phyloP scores from a whole-genome alignment of 2,113 vertebrate species.

The Calidris pygmaea region DNA sequence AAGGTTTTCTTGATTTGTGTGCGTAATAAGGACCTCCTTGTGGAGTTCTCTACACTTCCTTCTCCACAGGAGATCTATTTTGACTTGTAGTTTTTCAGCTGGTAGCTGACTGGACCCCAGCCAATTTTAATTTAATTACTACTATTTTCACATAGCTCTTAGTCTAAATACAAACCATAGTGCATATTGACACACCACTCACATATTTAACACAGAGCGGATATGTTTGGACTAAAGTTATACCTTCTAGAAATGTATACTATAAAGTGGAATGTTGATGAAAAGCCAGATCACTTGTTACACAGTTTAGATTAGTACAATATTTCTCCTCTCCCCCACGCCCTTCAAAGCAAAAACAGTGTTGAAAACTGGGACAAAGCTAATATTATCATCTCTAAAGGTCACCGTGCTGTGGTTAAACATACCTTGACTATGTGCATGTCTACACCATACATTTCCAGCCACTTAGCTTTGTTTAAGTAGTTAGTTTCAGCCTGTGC shows the following conservation, averaged over 20 bases:
- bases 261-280: neutral
- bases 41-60: neutral
- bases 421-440: slow-evolving; percentile 98
- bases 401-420: neutral
- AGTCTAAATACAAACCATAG: neutral
- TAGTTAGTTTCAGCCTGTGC: slow-evolving; percentile 98
- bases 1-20: neutral
- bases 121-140: neutral
- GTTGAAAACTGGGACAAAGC: neutral
- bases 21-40: neutral
- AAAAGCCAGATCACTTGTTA: neutral
- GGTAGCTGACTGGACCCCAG: neutral
- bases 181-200: neutral
- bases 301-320: neutral
- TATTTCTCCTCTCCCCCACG: neutral
- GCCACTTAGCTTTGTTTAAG: slow-evolving; percentile 98
- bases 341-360: neutral
- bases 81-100: neutral
- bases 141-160: neutral
- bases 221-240: neutral
- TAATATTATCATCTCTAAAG: neutral
- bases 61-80: neutral
- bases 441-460: slow-evolving; percentile 99
- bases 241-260: neutral
- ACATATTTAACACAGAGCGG: neutral